Evolutionary conservation across 2,113 vertebrate genomes (phyloP).

Genomic region (Petaurus breviceps): DNA sequence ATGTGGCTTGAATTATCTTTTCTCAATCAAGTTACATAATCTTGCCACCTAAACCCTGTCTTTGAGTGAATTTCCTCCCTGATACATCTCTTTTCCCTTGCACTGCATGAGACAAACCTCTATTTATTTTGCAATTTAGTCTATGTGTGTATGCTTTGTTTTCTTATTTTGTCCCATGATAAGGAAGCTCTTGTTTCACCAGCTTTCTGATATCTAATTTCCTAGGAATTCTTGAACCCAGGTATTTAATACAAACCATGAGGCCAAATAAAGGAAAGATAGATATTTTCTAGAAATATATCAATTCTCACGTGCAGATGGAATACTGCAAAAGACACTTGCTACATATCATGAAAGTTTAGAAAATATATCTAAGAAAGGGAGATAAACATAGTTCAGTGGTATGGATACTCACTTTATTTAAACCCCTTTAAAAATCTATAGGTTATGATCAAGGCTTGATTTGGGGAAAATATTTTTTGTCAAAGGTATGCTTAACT

Average conservation of each 20-base stretch:
- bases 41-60: neutral
- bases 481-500: neutral
- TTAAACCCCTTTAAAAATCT: neutral
- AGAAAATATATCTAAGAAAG: neutral
- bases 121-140: neutral
- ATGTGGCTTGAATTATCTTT: neutral
- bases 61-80: neutral
- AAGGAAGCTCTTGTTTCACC: neutral
- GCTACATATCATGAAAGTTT: neutral
- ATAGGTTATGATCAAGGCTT: neutral
- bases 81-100: neutral
- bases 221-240: neutral
- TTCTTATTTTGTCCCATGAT: neutral
- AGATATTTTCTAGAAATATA: neutral
- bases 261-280: neutral
- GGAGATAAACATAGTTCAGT: no score
- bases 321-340: neutral
- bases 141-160: neutral
- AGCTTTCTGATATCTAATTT: neutral
- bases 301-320: neutral
- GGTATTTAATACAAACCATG: neutral
- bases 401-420: neutral
- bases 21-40: neutral
- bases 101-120: neutral
- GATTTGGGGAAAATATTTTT: neutral